Base-by-base conservation (phyloP, 2,888 invertebrate species). In the Teleiodes luculella region DNA sequence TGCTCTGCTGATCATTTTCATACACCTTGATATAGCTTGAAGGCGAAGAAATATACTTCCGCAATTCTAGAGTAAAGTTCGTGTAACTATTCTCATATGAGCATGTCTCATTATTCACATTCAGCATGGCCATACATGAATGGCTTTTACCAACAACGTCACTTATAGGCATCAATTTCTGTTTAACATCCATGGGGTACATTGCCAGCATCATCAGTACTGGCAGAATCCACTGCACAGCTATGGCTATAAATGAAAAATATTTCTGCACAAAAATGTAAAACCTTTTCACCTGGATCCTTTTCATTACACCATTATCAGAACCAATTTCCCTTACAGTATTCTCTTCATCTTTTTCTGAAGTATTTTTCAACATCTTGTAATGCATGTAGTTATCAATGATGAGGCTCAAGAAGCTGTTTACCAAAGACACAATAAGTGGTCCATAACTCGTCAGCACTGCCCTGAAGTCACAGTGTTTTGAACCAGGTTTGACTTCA, bases 311-410 rank as follows among this genome's bases (percentile, higher is more conserved):
- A 53, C 57, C 59, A 1, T 63, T 57, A 50, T 62, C 60, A 14
- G 69, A 64, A 13, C 59, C 58, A 3, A 85, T 58, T 53, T 77
- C 74, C 52, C 72, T 69, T 0, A 87, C 80, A 33, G 61, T 59
- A 61, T 77, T 80, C 54, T 81, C 79, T 16, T 81, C 75, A 53
- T 82, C 78, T 54, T 72, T 72, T 24, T 60, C 66, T 54, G 80
- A 78, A 0, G 69, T 67, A 30, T 79, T 74, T 11, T 66, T 61
- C 31, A 86, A 56, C 70, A 84, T 79, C 67, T 64, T 78, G 59
- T 86, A 87, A 63, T 87, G 85, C 78, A 87, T 76, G 54, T 86
- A 88, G 63, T 87, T 87, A 54, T 88, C 83, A 54, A 89, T 83
- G 0, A 87, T 65, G 1, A 88, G 67, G 51, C 77, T 84, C 8